Percentiles rank a stretch among this genome's conserved stretches.
Evolutionary conservation across 2,888 invertebrate genomes (phyloP).

Genomic region (Selenia dentaria): DNA sequence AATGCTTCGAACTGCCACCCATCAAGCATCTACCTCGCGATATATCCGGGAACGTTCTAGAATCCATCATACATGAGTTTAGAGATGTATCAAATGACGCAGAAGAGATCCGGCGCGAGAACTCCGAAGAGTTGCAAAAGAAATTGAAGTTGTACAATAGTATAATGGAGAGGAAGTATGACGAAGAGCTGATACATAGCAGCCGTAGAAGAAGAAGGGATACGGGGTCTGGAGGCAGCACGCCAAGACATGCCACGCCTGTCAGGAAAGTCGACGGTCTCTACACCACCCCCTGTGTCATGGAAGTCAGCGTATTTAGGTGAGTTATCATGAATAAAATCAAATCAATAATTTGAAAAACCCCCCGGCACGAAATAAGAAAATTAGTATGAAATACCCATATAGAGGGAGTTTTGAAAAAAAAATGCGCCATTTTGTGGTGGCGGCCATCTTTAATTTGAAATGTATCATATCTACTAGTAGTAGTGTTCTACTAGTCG

Average conservation of each 20-base stretch:
- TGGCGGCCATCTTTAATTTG: too few relatives aligned
- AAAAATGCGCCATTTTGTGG: too few relatives aligned
- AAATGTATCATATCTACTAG: too few relatives aligned
- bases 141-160: constrained; percentile 88
- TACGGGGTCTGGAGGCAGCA: constrained; percentile 51
- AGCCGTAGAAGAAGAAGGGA: constrained; percentile 65
- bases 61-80: constrained; percentile 75
- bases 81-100: constrained; percentile 62
- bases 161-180: constrained; percentile 89
- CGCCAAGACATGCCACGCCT: constrained; percentile 58
- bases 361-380: too few relatives aligned
- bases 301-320: constrained; percentile 63
- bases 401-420: too few relatives aligned
- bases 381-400: too few relatives aligned
- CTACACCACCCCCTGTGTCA: constrained; percentile 64
- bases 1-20: constrained; percentile 89
- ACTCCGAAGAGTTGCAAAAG: constrained; percentile 62
- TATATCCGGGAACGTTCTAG: constrained; percentile 67
- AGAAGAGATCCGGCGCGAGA: constrained; percentile 58
- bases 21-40: constrained; percentile 78
- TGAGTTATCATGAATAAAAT: constrained; percentile 40
- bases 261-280: constrained; percentile 45
- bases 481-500: too few relatives aligned
- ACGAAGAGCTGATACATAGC: constrained; percentile 88
- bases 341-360: too few relatives aligned